phyloP scores from a whole-genome alignment of 2,797 vertebrate genomes.

The Kryptolebias ocellatus region DNA sequence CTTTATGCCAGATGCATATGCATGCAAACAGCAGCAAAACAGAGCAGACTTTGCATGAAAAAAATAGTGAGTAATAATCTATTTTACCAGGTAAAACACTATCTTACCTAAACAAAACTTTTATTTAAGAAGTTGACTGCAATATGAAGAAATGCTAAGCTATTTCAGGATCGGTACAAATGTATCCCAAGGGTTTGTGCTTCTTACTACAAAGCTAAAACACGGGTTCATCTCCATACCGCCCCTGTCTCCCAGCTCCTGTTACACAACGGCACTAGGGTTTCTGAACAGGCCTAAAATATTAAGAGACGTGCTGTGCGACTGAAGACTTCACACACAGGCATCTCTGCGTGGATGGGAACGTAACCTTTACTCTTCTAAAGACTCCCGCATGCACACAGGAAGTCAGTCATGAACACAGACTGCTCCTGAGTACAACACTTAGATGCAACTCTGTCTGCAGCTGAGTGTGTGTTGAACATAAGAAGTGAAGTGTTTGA shows the following conservation, averaged over 20 bases:
- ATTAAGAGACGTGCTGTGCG: conserved; percentile 67
- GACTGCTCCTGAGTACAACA: conserved; percentile 11
- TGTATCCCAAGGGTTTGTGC: background rate
- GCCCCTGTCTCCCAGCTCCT: conserved; percentile 36
- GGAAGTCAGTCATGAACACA: conserved; percentile 35
- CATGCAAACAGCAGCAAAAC: background rate
- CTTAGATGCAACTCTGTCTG: background rate
- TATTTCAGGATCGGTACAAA: background rate
- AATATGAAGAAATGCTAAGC: background rate
- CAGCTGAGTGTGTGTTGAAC: conserved; percentile 12
- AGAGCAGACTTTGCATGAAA: too few relatives aligned
- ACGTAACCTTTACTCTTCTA: conserved; percentile 67
- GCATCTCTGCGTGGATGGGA: conserved; percentile 55
- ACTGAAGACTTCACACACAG: conserved; percentile 57
- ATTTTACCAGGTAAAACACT: background rate
- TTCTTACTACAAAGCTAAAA: conserved; percentile 22
- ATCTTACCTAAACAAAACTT: background rate
- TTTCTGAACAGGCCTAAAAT: conserved; percentile 74
- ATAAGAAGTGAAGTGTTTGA: conserved; percentile 3
- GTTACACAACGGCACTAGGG: conserved; percentile 75
- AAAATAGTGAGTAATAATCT: background rate
- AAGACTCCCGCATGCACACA: conserved; percentile 50
- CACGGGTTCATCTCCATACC: conserved; percentile 18
- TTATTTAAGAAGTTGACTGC: background rate
- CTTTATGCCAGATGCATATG: background rate